phyloP scores from a whole-genome alignment of 2,888 invertebrate genomes.

The Bursaphelenchus okinawaensis region DNA sequence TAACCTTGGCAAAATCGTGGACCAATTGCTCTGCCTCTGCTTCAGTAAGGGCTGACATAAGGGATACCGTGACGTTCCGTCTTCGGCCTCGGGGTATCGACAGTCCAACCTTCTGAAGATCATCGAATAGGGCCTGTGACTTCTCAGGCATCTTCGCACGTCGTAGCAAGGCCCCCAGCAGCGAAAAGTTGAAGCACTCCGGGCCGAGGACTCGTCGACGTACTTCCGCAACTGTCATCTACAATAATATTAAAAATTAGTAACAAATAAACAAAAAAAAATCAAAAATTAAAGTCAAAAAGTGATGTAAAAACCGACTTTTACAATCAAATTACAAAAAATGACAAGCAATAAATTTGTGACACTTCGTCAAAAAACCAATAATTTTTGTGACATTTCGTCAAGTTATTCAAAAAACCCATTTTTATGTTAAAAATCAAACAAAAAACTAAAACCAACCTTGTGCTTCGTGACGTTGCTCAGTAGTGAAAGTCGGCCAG shows the following conservation, averaged over 20 bases:
- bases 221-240: conserved; percentile 43
- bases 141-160: conserved; percentile 42
- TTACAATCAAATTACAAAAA: not conserved
- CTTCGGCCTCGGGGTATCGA: conserved; percentile 35
- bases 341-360: not conserved
- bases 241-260: not conserved
- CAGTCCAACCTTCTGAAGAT: conserved; percentile 31
- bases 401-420: not conserved
- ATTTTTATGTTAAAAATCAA: not conserved
- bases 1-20: conserved; percentile 28
- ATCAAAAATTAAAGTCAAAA: not conserved
- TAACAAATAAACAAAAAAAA: not conserved
- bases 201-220: conserved; percentile 39
- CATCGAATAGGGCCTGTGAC: conserved; percentile 33
- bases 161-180: conserved; percentile 33
- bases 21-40: conserved; percentile 33
- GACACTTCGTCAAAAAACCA: not conserved
- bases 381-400: not conserved
- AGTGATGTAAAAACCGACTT: not conserved
- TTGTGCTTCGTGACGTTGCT: conserved; percentile 42
- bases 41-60: conserved; percentile 35
- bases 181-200: conserved; percentile 36
- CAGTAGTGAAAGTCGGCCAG: conserved; percentile 34
- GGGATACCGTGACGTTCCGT: conserved; percentile 31
- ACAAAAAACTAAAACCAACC: conserved; percentile 1